Percentiles rank a stretch among this genome's conserved stretches.
Evolutionary conservation across 1,140 invertebrate genomes (phyloP).

Genomic region (Bombus turneri): DNA sequence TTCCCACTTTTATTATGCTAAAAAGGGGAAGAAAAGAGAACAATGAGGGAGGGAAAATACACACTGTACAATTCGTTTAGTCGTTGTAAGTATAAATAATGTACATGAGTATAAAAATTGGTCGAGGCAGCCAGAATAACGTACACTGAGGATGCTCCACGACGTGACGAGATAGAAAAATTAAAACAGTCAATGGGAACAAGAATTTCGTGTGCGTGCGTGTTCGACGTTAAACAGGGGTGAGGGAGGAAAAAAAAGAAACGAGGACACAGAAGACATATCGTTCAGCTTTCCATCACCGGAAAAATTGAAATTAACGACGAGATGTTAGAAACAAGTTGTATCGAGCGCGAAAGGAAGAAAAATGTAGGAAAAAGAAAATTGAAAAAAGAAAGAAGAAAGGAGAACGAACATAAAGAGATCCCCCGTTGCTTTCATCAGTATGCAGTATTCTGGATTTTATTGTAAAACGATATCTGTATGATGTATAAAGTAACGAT

Average conservation of each 20-base stretch:
- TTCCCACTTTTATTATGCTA: constrained; percentile 52
- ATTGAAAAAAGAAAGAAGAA: background rate
- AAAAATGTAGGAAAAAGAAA: background rate
- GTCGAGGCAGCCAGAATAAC: constrained; percentile 64
- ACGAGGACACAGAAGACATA: constrained; percentile 64
- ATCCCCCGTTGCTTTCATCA: constrained; percentile 57
- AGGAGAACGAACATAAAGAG: constrained; percentile 14
- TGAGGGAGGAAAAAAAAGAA: background rate
- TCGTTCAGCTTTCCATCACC: constrained; percentile 64
- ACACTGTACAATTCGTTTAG: constrained; percentile 70
- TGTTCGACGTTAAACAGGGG: constrained; percentile 7
- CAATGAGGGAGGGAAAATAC: background rate
- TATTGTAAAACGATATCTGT: constrained; percentile 63
- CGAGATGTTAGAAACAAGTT: background rate
- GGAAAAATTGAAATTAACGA: constrained; percentile 30
- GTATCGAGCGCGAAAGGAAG: background rate
- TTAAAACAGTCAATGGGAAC: constrained; percentile 35
- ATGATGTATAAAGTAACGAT: constrained; percentile 65
- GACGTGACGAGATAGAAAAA: constrained; percentile 9
- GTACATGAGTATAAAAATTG: constrained; percentile 57
- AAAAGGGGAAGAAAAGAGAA: background rate
- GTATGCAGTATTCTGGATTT: constrained; percentile 68
- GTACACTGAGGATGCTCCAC: constrained; percentile 66
- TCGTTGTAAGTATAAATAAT: constrained; percentile 68
- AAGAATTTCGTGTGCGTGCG: constrained; percentile 20